These are phyloP conservation scores for Diploptera punctata DNA, from an alignment of 2,888 invertebrate genomes.

Conservation along the genomic window DNA sequence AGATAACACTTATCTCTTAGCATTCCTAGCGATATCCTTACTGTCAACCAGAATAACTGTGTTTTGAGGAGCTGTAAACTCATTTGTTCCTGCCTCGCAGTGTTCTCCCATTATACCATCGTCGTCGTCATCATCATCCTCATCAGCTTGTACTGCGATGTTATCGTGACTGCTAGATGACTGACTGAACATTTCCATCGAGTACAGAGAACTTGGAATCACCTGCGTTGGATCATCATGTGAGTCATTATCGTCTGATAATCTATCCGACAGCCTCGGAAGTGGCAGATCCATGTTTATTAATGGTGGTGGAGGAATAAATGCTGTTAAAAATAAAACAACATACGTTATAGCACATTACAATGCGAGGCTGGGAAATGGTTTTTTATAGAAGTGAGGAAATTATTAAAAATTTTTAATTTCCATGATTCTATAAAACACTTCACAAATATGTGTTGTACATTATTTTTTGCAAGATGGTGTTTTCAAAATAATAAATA, in stretches of 20 bases:
- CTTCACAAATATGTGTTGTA: too few relatives aligned
- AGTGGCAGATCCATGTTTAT: slow-evolving; percentile 5
- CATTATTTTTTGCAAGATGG: too few relatives aligned
- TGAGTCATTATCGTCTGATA: slow-evolving; percentile 30
- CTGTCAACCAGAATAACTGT: slow-evolving; percentile 20
- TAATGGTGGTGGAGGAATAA: slow-evolving; percentile 22
- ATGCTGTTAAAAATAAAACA: slow-evolving; percentile 5
- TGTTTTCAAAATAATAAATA: too few relatives aligned
- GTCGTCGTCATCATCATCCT: slow-evolving; percentile 29
- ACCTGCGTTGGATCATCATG: slow-evolving; percentile 43
- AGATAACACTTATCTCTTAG: too few relatives aligned
- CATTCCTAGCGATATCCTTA: slow-evolving; percentile 22
- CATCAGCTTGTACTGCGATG: slow-evolving; percentile 16
- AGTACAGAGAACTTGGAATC: slow-evolving; percentile 43
- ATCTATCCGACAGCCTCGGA: neutral
- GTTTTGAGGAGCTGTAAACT: slow-evolving; percentile 42
- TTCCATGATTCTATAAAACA: too few relatives aligned
- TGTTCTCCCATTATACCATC: slow-evolving; percentile 40
- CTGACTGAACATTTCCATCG: slow-evolving; percentile 44
- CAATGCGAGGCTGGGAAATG: too few relatives aligned
- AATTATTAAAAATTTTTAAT: too few relatives aligned
- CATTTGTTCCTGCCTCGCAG: slow-evolving; percentile 43
- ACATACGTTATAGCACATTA: too few relatives aligned
- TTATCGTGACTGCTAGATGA: slow-evolving; percentile 34
- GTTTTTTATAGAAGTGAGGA: too few relatives aligned